Conservation (phyloP, 1,140 invertebrate genomes). For the Drosophila aff. region DNA sequence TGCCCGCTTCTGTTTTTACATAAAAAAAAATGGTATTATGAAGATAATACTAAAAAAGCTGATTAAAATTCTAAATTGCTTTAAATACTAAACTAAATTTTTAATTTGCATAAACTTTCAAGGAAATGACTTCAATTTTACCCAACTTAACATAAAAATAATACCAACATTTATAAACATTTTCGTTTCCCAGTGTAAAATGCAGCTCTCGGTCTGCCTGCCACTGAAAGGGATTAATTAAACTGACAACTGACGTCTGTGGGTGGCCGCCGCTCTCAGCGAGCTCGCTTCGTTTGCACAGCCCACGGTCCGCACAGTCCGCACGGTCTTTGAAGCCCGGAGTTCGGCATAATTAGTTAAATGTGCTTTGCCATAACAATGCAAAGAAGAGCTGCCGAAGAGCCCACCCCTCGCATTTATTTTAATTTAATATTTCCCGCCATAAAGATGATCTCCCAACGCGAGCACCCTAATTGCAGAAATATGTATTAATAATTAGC, state of each 20-base stretch:
- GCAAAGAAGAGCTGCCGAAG: constrained; percentile 29
- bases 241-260: constrained; percentile 69
- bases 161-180: not conserved
- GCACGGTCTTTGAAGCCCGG: constrained; percentile 66
- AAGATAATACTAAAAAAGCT: not conserved
- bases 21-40: not conserved
- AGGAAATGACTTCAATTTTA: not conserved
- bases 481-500: constrained; percentile 59
- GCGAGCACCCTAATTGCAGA: constrained; percentile 27
- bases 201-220: constrained; percentile 49
- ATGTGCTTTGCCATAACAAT: constrained; percentile 77
- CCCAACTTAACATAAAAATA: too few relatives aligned
- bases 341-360: constrained; percentile 79
- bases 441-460: constrained; percentile 41
- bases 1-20: not conserved
- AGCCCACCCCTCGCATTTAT: constrained; percentile 23
- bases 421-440: constrained; percentile 44
- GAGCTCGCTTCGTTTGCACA: constrained; percentile 23
- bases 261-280: constrained; percentile 22
- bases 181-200: not conserved
- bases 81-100: not conserved
- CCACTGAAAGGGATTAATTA: constrained; percentile 77
- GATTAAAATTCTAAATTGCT: not conserved
- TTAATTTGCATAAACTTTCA: not conserved
- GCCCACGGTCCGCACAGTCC: constrained; percentile 30